Evolutionary conservation across 2,888 invertebrate genomes (phyloP).

Genomic region (Meganola albula): DNA sequence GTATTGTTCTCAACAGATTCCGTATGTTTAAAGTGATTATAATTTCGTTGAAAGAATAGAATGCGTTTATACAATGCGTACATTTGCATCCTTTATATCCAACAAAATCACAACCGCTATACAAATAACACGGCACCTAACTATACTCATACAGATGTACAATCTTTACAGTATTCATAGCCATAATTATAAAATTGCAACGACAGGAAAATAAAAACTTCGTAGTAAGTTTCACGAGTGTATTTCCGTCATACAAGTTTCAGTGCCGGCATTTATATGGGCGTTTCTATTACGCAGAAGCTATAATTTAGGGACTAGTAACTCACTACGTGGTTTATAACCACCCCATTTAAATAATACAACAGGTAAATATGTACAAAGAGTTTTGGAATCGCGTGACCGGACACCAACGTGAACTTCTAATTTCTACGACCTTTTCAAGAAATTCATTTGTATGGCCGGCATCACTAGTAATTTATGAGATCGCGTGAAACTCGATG

Average conservation of each 20-base stretch:
- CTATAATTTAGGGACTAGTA: slow-evolving; percentile 27
- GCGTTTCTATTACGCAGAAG: slow-evolving; percentile 20
- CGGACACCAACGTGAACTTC: slow-evolving; percentile 61
- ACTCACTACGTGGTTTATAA: slow-evolving; percentile 33
- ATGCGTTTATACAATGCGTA: no score
- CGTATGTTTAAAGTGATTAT: no score
- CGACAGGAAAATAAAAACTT: no score
- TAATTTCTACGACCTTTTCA: slow-evolving; percentile 74
- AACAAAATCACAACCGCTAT: no score
- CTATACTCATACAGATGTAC: no score
- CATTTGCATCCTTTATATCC: no score
- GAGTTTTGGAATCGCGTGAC: slow-evolving; percentile 61
- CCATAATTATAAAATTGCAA: no score
- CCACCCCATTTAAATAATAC: slow-evolving; percentile 42
- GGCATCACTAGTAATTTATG: slow-evolving; percentile 50
- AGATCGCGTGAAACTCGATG: slow-evolving; percentile 51
- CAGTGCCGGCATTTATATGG: slow-evolving; percentile 20
- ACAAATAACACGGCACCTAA: no score
- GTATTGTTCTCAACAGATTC: no score
- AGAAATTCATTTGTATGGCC: slow-evolving; percentile 62
- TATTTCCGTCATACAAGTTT: slow-evolving; percentile 24
- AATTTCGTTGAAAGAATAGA: no score
- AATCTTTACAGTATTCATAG: no score
- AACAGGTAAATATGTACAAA: slow-evolving; percentile 54
- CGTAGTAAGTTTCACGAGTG: no score